phyloP scores from a whole-genome alignment of 2,797 vertebrate genomes.

The Paedocypris micromegethes region DNA sequence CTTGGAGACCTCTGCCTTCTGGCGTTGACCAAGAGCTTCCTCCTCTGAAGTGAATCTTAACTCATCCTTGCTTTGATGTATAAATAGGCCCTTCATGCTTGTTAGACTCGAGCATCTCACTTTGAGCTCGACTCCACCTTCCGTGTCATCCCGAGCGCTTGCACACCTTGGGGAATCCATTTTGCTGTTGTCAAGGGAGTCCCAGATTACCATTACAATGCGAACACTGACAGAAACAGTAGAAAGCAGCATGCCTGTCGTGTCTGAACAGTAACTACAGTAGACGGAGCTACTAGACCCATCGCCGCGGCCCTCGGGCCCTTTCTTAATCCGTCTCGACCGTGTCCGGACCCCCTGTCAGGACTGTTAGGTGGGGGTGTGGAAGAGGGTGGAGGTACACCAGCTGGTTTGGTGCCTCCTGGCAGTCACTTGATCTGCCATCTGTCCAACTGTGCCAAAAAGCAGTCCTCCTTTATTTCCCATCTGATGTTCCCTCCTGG shows the following conservation, averaged over 20 bases:
- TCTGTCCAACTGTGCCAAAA: constrained; percentile 57
- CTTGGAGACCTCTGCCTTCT: not conserved
- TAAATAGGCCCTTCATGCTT: constrained; percentile 46
- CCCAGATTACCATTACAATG: constrained; percentile 46
- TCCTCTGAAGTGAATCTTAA: constrained; percentile 37
- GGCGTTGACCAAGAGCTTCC: constrained; percentile 23
- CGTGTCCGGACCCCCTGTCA: constrained; percentile 37
- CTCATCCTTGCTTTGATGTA: constrained; percentile 43
- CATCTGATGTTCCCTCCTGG: not conserved
- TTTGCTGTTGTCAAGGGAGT: constrained; percentile 30
- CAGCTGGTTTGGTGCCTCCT: constrained; percentile 70
- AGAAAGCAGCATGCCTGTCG: constrained; percentile 22
- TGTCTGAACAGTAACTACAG: constrained; percentile 45
- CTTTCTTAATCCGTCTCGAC: constrained; percentile 37
- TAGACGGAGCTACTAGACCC: constrained; percentile 31
- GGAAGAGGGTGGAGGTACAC: constrained; percentile 47
- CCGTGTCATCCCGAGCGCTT: constrained; percentile 19
- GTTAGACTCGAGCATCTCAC: constrained; percentile 38
- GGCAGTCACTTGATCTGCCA: constrained; percentile 69
- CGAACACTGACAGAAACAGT: constrained; percentile 10
- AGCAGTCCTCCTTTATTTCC: constrained; percentile 29
- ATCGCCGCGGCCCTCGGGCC: constrained; percentile 32
- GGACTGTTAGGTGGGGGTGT: constrained; percentile 46
- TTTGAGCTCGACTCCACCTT: constrained; percentile 31
- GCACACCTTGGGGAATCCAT: constrained; percentile 41